These are phyloP conservation scores for Zophobas morio DNA, from an alignment of 1,140 invertebrate genomes.

Conservation along the genomic window DNA sequence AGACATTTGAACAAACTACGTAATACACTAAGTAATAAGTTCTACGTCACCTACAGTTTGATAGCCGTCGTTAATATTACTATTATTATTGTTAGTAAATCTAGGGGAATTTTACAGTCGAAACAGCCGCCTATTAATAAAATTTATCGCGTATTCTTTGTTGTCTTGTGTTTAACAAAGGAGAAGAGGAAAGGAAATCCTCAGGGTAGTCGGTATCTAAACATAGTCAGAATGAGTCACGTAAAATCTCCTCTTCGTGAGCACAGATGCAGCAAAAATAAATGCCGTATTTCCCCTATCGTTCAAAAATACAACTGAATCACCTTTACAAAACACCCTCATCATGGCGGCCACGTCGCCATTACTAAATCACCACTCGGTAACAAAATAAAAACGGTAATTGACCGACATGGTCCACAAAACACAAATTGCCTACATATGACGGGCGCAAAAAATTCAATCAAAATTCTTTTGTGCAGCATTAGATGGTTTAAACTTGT, in stretches of 20 bases:
- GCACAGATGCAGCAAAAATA: slow-evolving; percentile 26
- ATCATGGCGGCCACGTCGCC: not conserved
- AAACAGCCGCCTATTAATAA: slow-evolving; percentile 14
- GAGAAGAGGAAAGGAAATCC: slow-evolving; percentile 29
- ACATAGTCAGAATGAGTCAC: slow-evolving; percentile 31
- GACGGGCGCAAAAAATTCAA: not conserved
- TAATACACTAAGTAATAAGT: too few relatives aligned
- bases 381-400: not conserved
- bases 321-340: slow-evolving; percentile 12
- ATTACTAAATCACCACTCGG: not conserved
- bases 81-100: not conserved
- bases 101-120: not conserved
- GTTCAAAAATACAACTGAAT: slow-evolving; percentile 34
- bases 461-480: slow-evolving; percentile 15
- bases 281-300: slow-evolving; percentile 1
- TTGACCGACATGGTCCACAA: not conserved
- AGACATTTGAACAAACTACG: too few relatives aligned
- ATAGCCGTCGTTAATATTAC: too few relatives aligned
- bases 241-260: slow-evolving; percentile 22
- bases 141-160: slow-evolving; percentile 36
- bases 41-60: too few relatives aligned
- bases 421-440: slow-evolving; percentile 15
- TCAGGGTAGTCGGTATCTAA: slow-evolving; percentile 32
- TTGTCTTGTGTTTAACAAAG: slow-evolving; percentile 30
- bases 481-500: not conserved